Evolutionary conservation across 2,888 invertebrate species (phyloP).

Genomic region (Anodontia alba): DNA sequence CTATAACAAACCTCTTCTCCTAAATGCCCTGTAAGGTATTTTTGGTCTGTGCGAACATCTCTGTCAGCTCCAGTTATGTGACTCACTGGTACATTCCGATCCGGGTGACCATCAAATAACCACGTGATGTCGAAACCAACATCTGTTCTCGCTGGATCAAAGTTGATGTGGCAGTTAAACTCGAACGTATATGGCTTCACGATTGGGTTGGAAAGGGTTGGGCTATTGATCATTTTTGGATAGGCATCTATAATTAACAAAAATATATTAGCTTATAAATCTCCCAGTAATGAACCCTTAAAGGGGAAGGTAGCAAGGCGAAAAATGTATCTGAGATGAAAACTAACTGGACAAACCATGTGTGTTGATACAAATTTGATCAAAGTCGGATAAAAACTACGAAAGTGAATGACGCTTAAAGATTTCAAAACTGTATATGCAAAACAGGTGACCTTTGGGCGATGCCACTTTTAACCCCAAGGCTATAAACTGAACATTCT

Average conservation of each 20-base stretch:
- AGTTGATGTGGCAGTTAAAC: conserved; percentile 52
- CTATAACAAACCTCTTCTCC: conserved; percentile 32
- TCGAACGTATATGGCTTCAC: conserved; percentile 45
- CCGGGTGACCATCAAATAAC: conserved; percentile 52
- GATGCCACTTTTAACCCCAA: no score
- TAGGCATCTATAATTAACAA: conserved; percentile 36
- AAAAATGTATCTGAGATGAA: neutral
- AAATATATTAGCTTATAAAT: neutral
- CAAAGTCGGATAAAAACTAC: neutral
- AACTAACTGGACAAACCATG: no score
- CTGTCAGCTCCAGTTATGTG: conserved; percentile 27
- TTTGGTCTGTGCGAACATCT: conserved; percentile 40
- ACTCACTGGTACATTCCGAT: conserved; percentile 24
- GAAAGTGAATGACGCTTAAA: no score
- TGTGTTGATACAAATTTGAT: no score
- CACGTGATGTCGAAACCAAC: conserved; percentile 58
- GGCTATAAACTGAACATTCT: no score
- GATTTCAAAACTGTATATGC: no score
- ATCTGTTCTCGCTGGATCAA: conserved; percentile 37
- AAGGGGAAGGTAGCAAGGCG: neutral
- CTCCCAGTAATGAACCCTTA: neutral
- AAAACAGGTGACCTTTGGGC: no score
- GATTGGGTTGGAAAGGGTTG: conserved; percentile 52
- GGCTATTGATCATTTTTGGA: conserved; percentile 43
- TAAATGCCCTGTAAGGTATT: conserved; percentile 42